A percentile compares a stretch with the other conserved stretches of the same genome.
Conservation (phyloP, 2,113 vertebrate genomes). For the Trichomycterus rosablanca region DNA sequence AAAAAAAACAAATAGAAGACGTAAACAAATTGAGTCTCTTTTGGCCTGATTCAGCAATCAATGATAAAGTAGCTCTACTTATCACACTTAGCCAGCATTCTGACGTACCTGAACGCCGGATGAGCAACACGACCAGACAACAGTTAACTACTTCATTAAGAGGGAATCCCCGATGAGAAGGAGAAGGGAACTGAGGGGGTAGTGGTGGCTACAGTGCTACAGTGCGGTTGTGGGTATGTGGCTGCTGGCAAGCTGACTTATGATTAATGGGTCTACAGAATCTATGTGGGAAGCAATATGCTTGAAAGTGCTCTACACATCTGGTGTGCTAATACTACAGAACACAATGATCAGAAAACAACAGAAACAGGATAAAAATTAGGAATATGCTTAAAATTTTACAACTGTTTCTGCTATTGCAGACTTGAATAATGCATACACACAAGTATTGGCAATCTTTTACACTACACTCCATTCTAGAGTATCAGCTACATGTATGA, state of each 20-base stretch:
- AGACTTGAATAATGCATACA: too few species aligned
- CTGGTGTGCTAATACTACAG: neutral
- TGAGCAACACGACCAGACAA: constrained; percentile 48
- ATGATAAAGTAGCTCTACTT: constrained; percentile 58
- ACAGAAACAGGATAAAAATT: neutral
- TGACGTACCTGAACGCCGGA: constrained; percentile 41
- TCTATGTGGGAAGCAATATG: neutral
- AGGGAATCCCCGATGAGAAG: constrained; percentile 16
- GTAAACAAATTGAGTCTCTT: constrained; percentile 45
- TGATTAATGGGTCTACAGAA: constrained; percentile 55
- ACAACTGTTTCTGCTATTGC: too few species aligned
- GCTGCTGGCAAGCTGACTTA: constrained; percentile 39
- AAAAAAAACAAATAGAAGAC: constrained; percentile 40
- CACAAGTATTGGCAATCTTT: too few species aligned
- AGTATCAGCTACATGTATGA: too few species aligned
- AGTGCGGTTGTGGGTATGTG: constrained; percentile 1
- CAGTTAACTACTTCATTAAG: constrained; percentile 60
- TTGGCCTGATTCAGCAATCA: constrained; percentile 41
- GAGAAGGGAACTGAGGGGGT: constrained; percentile 26
- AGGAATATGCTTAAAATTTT: too few species aligned
- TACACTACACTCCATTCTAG: too few species aligned
- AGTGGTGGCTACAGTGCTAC: constrained; percentile 15
- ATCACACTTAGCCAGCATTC: constrained; percentile 53
- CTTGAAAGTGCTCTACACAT: constrained; percentile 2
- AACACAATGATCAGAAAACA: neutral